A percentile compares a stretch with the other conserved stretches of the same genome.
Evolutionary conservation across 2,797 vertebrate species (phyloP).

Genomic region (Arnoldichthys spilopterus): DNA sequence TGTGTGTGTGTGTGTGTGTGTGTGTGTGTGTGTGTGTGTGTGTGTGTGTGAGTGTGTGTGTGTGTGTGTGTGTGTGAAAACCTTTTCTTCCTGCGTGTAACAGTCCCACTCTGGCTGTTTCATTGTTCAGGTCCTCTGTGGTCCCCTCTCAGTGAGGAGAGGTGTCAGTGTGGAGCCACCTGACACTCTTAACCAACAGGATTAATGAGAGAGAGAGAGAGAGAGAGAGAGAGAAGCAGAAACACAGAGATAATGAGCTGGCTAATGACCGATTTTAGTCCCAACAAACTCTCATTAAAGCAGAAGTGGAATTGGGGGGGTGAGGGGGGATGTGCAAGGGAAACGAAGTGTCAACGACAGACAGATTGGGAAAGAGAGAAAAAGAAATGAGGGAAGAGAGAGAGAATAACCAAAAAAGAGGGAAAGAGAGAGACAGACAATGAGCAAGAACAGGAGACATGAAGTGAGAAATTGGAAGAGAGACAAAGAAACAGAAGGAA

Average conservation of each 20-base stretch:
- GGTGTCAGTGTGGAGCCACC: constrained; percentile 3
- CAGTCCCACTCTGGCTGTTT: neutral
- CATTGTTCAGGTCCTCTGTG: neutral
- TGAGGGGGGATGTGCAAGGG: neutral
- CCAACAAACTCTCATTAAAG: constrained; percentile 38
- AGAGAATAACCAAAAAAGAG: neutral
- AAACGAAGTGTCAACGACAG: neutral
- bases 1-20: too few relatives aligned
- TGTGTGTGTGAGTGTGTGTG: too few relatives aligned
- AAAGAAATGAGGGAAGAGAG: neutral
- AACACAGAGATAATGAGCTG: neutral
- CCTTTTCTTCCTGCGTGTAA: neutral
- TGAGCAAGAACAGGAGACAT: neutral
- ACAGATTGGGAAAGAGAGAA: neutral
- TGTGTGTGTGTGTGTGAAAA: too few relatives aligned
- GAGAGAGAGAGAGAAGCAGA: neutral
- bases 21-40: too few relatives aligned
- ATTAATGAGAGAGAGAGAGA: constrained; percentile 27
- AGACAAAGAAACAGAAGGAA: neutral
- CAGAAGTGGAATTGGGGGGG: neutral
- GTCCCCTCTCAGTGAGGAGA: constrained; percentile 2
- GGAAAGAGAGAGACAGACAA: neutral
- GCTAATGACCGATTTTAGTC: constrained; percentile 41
- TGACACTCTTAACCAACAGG: constrained; percentile 19
- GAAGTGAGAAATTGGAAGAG: neutral